phyloP scores from a whole-genome alignment of 2,888 invertebrate genomes.

The Meteorus cinctellus region DNA sequence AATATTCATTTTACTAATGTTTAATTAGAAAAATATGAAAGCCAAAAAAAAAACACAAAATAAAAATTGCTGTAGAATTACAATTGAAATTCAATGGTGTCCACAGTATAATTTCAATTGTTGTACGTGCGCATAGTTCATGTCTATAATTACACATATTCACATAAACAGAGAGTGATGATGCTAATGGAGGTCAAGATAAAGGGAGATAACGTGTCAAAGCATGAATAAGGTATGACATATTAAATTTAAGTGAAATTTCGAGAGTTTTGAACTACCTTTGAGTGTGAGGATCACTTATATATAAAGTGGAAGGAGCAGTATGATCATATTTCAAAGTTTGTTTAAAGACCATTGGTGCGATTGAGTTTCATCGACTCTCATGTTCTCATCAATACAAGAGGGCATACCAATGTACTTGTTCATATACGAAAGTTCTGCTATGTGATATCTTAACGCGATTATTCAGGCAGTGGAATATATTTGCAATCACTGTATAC shows the following conservation, averaged over 20 bases:
- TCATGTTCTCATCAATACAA: not conserved
- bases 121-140: no score
- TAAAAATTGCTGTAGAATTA: no score
- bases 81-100: not conserved
- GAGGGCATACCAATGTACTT: not conserved
- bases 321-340: conserved; percentile 9
- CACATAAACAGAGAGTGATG: not conserved
- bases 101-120: no score
- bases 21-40: no score
- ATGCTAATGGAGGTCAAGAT: not conserved
- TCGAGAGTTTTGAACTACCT: not conserved
- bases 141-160: no score
- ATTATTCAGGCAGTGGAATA: conserved; percentile 6
- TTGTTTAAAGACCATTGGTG: conserved; percentile 11
- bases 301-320: not conserved
- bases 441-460: not conserved
- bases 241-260: not conserved
- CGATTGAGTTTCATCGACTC: not conserved
- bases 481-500: not conserved
- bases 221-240: not conserved
- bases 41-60: no score
- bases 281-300: not conserved
- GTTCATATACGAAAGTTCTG: not conserved
- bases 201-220: not conserved
- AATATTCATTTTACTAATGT: no score